phyloP scores from a whole-genome alignment of 2,797 vertebrate species.

The Spondyliosoma cantharus region DNA sequence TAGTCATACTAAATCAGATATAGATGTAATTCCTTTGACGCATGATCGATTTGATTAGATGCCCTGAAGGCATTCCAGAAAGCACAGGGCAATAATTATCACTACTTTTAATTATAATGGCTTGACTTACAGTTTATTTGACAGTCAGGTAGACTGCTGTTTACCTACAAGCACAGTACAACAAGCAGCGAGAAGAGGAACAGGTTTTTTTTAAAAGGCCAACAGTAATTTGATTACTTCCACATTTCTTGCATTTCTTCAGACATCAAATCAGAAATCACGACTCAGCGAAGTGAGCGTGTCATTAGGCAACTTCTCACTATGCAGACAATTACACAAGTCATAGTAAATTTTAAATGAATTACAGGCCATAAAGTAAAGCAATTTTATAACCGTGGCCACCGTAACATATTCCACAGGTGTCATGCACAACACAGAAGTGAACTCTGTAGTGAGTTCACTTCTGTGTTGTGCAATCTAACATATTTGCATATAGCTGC shows the following conservation, averaged over 20 bases:
- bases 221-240: not conserved
- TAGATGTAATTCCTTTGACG: not conserved
- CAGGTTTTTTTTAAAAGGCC: not conserved
- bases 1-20: not conserved
- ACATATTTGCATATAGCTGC: not conserved
- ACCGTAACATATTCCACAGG: not conserved
- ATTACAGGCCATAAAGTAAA: no score
- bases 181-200: not conserved
- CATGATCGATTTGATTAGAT: not conserved
- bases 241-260: not conserved
- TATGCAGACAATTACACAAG: not conserved
- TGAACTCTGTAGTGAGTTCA: not conserved
- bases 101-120: not conserved
- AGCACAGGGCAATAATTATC: not conserved
- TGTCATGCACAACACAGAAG: no score
- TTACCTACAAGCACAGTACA: not conserved
- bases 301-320: not conserved
- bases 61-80: slow-evolving; percentile 1
- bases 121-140: not conserved
- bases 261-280: not conserved
- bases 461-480: not conserved
- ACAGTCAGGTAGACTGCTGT: not conserved
- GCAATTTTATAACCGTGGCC: no score
- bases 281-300: not conserved
- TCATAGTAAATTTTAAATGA: not conserved